Evolutionary conservation across 53 echinoderm and acorn worm species (phyloP).

Genomic region (Paelopatides confundens): DNA sequence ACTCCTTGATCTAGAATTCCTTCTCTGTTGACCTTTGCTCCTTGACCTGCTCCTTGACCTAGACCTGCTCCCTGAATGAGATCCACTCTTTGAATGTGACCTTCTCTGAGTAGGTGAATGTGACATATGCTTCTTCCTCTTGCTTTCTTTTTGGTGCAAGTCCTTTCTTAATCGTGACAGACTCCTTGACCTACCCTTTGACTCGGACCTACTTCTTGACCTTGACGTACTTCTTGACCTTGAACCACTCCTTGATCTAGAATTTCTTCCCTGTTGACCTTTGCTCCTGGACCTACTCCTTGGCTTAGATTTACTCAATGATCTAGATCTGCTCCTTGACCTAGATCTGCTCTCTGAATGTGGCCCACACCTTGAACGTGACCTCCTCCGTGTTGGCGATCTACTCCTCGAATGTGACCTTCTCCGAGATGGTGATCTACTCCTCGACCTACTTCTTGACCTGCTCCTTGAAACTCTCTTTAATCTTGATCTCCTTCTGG

Average conservation of each 20-base stretch:
- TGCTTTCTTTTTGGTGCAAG: not conserved
- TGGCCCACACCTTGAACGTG: not conserved
- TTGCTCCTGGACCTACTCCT: slow-evolving; percentile 2
- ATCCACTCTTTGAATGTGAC: slow-evolving; percentile 39
- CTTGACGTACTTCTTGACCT: not conserved
- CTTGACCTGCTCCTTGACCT: slow-evolving; percentile 13
- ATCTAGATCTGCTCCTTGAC: slow-evolving; percentile 15
- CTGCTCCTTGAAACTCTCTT: not conserved
- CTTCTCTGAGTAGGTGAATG: slow-evolving; percentile 29
- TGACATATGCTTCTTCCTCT: too few relatives aligned
- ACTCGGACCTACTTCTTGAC: slow-evolving; percentile 3
- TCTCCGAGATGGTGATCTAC: not conserved
- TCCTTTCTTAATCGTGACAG: too few relatives aligned
- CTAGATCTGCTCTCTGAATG: not conserved
- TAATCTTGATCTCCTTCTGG: not conserved
- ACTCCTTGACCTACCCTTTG: slow-evolving; percentile 15
- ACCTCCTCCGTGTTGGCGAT: not conserved
- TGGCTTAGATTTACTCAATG: slow-evolving; percentile 31
- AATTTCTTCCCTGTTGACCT: not conserved
- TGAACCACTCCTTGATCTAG: slow-evolving; percentile 33
- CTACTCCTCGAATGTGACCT: slow-evolving; percentile 24
- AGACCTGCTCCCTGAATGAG: slow-evolving; percentile 31
- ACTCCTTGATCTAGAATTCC: slow-evolving; percentile 33
- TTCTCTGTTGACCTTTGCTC: not conserved
- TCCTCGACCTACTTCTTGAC: not conserved